phyloP scores from a whole-genome alignment of 1,140 invertebrate genomes.

The Hirudo medicinalis region DNA sequence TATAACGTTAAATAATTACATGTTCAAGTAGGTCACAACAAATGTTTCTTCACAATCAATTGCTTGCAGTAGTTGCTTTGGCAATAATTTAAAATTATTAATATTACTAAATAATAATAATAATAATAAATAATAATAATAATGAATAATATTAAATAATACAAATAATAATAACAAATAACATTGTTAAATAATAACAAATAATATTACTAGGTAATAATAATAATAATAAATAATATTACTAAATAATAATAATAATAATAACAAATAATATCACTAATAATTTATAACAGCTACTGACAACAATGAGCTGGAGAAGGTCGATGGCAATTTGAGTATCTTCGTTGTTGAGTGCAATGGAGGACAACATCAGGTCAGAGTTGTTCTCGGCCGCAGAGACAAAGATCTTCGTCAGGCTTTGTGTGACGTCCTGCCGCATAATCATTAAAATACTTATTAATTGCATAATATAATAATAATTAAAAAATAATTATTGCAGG shows the following conservation, averaged over 20 bases:
- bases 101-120: no score
- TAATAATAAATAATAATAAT: no score
- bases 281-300: slow-evolving; percentile 25
- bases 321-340: slow-evolving; percentile 39
- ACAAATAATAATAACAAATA: no score
- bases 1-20: no score
- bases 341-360: slow-evolving; percentile 37
- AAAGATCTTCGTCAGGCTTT: slow-evolving; percentile 49
- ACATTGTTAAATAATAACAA: not conserved
- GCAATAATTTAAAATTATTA: no score
- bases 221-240: not conserved
- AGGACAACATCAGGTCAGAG: slow-evolving; percentile 48
- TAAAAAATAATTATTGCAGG: no score
- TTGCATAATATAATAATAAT: no score
- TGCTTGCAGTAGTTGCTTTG: no score
- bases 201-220: no score
- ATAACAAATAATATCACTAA: slow-evolving; percentile 5
- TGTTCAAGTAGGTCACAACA: no score
- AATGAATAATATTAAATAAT: no score
- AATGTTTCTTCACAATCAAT: no score
- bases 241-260: not conserved
- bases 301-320: slow-evolving; percentile 51
- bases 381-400: slow-evolving; percentile 54
- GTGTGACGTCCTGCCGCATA: slow-evolving; percentile 34
- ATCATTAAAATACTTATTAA: slow-evolving; percentile 14